Evolutionary conservation across 2,888 invertebrate genomes (phyloP), one percentile per base, ranked within the genome.

Genomic region (Psylliodes chrysocephalus): DNA sequence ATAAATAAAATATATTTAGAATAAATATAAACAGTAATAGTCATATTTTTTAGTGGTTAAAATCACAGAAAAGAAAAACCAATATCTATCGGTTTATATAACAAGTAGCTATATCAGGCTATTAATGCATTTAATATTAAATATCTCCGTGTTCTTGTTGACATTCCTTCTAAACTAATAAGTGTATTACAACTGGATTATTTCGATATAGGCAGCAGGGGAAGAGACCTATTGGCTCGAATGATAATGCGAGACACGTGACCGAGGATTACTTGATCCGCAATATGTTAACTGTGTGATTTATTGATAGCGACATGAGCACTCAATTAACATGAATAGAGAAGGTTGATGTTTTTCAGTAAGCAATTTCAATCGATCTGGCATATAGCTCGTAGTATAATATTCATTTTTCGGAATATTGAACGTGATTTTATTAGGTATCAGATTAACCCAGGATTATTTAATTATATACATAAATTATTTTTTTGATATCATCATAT

Each of bases 221-320:
- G 75, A 71, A 56, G 1, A 67, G 67, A 68, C 66, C 75, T 74
- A 72, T 75, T 73, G 72, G 74, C 70, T 73, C 71, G 71, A 66
- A 67, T 69, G 71, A 68, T 79, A 78, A 79, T 79, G 72, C 78
- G 71, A 60, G 68, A 73, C 79, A 79, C 79, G 79, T 79, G 79
- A 77, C 78, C 73, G 69, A 67, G 70, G 71, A 73, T 73, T 73
- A 71, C 71, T 74, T 76, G 75, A 77, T 78, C 77, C 75, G 77
- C 77, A 79, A 79, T 79, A 79, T 78, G 79, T 76, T 49, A 72
- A 68, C 67, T 67, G 67, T 71, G 72, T 78, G 78, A 79, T 79
- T 79, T 79, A 79, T 79, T 77, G 77, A 79, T 77, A 75, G 72
- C 71, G 78, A 79, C 78, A 78, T 78, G 78, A 76, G 73, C 77